Base-by-base conservation (phyloP, 2,113 vertebrate genomes). In the Paracanthobrama guichenoti region DNA sequence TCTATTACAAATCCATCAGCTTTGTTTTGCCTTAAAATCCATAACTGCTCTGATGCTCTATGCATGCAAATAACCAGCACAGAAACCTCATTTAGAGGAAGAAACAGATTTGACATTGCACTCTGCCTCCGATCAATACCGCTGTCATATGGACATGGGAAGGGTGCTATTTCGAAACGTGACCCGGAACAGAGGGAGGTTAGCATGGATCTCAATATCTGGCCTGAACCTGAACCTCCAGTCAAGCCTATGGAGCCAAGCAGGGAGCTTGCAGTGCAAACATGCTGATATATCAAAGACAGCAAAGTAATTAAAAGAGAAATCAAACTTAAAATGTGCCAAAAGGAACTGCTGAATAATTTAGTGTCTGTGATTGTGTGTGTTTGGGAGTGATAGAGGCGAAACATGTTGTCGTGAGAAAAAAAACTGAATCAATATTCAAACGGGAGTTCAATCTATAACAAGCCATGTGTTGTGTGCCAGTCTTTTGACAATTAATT, bases 11-110 rank as follows among this genome's bases (percentile, higher is more conserved):
- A 79, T 20, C 13, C n/a, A 50, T 60, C 20, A 35, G 31, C 6
- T 57, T 35, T 35, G 74, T 57, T 76, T 78, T 11, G 46, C 26
- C 26, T 28, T 75, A 53, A 53, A 75, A 20, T 11, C 14, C 46
- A 53, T 53, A n/a, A 60, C 75, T 28, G 57, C 39, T 24, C 12
- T 0, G 13, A 46, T 16, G 9, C 7, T 35, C 35, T 62, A 20
- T 80, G 59, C 44, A 67, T 67, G 42, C 26, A 48, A 82, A 80
- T 82, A 80, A 89, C 86, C 86, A 80, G 83, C 81, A 69, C 26
- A 76, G 82, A 31, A 14, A 71, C 77, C 57, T 64, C 76, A 10
- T 39, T 14, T 13, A 26, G 24, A 62, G n/a, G 39, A 62, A 31
- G 78, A 80, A 67, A 71, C 79, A n/a, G 74, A 84, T 74, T 67